Evolutionary conservation across 2,113 vertebrate species (phyloP), one percentile per base, ranked within the genome.

Genomic region (Gallinago media): DNA sequence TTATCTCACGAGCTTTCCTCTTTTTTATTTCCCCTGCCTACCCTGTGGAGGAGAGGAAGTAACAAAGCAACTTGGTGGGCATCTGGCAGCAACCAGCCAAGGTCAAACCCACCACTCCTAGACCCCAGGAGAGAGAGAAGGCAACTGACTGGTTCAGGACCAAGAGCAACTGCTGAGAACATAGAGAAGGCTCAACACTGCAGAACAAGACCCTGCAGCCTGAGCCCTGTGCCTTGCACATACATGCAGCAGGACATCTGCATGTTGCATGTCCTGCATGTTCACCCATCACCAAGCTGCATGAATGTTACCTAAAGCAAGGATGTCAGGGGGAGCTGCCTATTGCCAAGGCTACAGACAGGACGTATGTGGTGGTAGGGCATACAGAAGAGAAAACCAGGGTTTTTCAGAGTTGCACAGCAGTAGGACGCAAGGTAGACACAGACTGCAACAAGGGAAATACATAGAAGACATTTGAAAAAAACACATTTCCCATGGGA

Each of bases 291-390:
- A 15, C 26, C 11, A 11, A 77, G 10, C 8, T 38, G 26, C 15
- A 9, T 31, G 4, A 84, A 50, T 6, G 3, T 4, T 42, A 54
- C 19, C 26, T 47, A n/a, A 67, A 54, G 40, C 50, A 86, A 31
- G 6, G 4, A 46, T 3, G 18, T 31, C 34, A 72, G 49, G 11
- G 74, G 40, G 5, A 84, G 38, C n/a, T 52, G 13, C n/a, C 21
- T 68, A 29, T 17, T 22, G n/a, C 12, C 47, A 78, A 62, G 7
- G 32, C 46, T 78, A 79, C 38, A 75, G 44, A 55, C 9, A 72
- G 25, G 18, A 52, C 1, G 2, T 16, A 58, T 3, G 10, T 32
- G 66, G 14, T 9, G 0, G 0, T 0, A 70, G 7, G 3, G 36
- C 23, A 78, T 1, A 47, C 18, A 63, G 46, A 89, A 75, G 8